Evolutionary conservation across 2,797 vertebrate species (phyloP), one percentile per base, ranked within the genome.

Genomic region (Clarias fuscus): DNA sequence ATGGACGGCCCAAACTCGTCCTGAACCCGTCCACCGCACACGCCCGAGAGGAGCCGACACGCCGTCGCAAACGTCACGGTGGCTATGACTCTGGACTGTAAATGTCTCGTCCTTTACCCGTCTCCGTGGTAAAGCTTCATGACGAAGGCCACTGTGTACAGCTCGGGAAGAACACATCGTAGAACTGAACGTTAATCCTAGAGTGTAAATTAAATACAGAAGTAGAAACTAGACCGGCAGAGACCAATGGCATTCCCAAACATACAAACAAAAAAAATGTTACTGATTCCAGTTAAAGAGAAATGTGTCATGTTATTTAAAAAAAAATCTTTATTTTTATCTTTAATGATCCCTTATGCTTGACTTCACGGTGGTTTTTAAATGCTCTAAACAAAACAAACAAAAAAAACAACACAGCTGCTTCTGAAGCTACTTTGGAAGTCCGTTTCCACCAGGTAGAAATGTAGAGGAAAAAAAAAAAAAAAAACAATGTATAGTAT

Each of bases 1-100:
- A 98, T 98, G 98, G 98, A 99, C 91, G 89, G 93, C 18, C 92
- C 94, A 0, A 85, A 93, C 43, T 93, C 95, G 78, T 92, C 94
- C 64, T 96, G 94, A 89, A 27, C 61, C 92, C 3, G 37, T 37
- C 94, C 0, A 20, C 10, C 53, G 10, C 48, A 20, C n/a, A 30
- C 53, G 1, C 59, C 94, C 86, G 15, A 92, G 93, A 72, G 90
- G 90, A 84, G 82, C 85, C n/a, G 77, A 62, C 85, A 48, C 67
- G 24, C 43, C 43, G 1, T 5, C 73, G 13, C 64, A 33, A 40
- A 37, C 20, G 15, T 0, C 27, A 72, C 87, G 90, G 92, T 91
- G 93, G 94, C 92, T 78, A 90, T 94, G 94, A 95, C 93, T 92
- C 94, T 90, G 81, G 64, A 27, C 71, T 30, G 71, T 81, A 27